Percentiles rank a stretch among this genome's conserved stretches.
Evolutionary conservation across 2,113 vertebrate genomes (phyloP).

Genomic region (Microcebus tavaratra): DNA sequence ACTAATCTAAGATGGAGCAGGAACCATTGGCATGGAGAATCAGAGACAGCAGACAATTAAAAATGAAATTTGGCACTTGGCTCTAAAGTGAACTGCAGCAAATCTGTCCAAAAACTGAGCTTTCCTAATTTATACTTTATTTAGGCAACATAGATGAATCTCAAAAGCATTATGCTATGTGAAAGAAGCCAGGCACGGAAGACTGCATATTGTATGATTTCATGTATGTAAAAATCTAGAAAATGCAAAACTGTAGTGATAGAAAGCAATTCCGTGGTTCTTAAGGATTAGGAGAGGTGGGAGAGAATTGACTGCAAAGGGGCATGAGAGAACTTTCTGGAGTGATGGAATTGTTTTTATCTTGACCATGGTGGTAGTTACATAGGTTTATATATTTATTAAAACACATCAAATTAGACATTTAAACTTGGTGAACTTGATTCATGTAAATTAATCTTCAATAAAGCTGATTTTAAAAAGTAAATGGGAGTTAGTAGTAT

Average conservation of each 20-base stretch:
- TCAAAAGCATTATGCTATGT: neutral
- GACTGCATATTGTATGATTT: neutral
- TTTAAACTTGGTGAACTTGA: slow-evolving; percentile 9
- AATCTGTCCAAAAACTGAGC: neutral
- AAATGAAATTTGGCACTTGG: neutral
- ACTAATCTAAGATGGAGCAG: neutral
- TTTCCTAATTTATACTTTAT: slow-evolving; percentile 29
- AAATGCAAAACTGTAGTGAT: neutral
- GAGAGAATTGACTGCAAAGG: neutral
- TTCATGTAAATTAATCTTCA: neutral
- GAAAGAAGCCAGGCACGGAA: neutral
- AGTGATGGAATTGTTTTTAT: neutral
- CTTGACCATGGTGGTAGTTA: neutral
- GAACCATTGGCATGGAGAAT: neutral
- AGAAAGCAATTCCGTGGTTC: neutral
- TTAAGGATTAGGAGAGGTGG: neutral
- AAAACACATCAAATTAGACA: neutral
- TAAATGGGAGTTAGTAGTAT: neutral
- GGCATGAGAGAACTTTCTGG: neutral
- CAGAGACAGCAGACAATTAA: neutral
- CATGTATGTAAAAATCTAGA: neutral
- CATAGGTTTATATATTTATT: neutral
- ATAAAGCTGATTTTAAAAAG: neutral
- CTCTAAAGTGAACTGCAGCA: neutral
- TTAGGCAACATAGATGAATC: slow-evolving; percentile 4